Percentiles rank a stretch among this genome's conserved stretches.
Evolutionary conservation across 2,113 vertebrate species (phyloP).

Genomic region (Cinclus cinclus): DNA sequence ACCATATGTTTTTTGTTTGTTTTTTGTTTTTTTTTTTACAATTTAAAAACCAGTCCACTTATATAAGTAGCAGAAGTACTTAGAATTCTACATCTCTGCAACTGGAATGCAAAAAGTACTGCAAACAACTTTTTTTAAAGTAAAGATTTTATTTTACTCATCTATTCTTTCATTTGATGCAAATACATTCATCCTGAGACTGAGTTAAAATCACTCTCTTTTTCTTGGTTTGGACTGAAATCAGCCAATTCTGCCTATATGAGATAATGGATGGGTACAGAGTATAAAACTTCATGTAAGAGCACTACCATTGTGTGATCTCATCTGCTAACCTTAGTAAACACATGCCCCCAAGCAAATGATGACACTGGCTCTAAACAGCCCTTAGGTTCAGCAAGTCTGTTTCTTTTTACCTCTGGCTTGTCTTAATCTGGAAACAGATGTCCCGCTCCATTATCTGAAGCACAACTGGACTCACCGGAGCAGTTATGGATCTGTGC

Average conservation of each 20-base stretch:
- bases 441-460: not conserved
- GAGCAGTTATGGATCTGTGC: not conserved
- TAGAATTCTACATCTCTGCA: not conserved
- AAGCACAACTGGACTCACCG: not conserved
- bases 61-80: not conserved
- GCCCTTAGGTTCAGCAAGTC: not conserved
- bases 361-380: not conserved
- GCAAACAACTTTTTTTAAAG: not conserved
- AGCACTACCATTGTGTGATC: not conserved
- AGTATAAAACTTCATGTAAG: not conserved
- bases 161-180: not conserved
- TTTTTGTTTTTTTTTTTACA: fast-evolving
- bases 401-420: not conserved
- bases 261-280: not conserved
- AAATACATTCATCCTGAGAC: not conserved
- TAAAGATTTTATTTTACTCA: not conserved
- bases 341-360: not conserved
- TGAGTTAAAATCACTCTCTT: not conserved
- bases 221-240: not conserved
- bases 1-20: fast-evolving
- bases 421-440: not conserved
- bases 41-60: not conserved
- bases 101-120: not conserved
- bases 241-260: not conserved
- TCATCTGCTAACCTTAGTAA: not conserved